A percentile compares a stretch with the other conserved stretches of the same genome.
phyloP scores from a whole-genome alignment of 2,113 vertebrate genomes.

The Aspidoscelis tigris region DNA sequence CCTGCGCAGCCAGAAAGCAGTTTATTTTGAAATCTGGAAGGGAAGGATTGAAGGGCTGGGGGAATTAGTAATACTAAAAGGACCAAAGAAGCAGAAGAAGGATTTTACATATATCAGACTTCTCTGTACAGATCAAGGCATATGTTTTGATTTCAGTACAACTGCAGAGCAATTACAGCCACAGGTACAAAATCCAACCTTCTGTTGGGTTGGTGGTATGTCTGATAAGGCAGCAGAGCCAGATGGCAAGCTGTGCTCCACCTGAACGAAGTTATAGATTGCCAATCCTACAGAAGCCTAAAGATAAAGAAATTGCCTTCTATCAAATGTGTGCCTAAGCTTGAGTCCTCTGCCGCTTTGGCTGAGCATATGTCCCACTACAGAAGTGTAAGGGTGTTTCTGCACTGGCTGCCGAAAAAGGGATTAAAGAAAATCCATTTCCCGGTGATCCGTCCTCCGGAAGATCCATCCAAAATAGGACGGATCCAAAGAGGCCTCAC shows the following conservation, averaged over 20 bases:
- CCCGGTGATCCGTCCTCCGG: too few species aligned
- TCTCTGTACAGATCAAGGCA: conserved; percentile 59
- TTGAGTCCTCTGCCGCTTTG: not conserved
- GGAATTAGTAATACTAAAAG: conserved; percentile 40
- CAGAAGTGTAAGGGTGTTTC: not conserved
- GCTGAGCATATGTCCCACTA: not conserved
- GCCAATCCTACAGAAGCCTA: not conserved
- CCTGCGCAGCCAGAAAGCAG: conserved; percentile 69
- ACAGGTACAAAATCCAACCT: conserved; percentile 18
- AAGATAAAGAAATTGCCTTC: not conserved
- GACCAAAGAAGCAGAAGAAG: conserved; percentile 68
- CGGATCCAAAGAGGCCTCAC: too few species aligned
- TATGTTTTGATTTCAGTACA: conserved; percentile 64
- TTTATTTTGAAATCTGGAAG: conserved; percentile 77
- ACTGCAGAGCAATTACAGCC: conserved; percentile 58
- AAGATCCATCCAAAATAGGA: too few species aligned
- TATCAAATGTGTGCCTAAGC: not conserved
- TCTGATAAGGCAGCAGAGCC: not conserved
- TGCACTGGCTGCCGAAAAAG: too few species aligned
- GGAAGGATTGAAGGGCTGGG: conserved; percentile 38
- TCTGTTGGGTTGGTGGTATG: conserved; percentile 16
- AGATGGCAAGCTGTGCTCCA: not conserved
- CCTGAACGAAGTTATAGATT: not conserved
- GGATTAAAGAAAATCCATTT: too few species aligned
- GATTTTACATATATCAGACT: conserved; percentile 76